Conservation (phyloP, 1,140 invertebrate species). For the Eumaeus atala region DNA sequence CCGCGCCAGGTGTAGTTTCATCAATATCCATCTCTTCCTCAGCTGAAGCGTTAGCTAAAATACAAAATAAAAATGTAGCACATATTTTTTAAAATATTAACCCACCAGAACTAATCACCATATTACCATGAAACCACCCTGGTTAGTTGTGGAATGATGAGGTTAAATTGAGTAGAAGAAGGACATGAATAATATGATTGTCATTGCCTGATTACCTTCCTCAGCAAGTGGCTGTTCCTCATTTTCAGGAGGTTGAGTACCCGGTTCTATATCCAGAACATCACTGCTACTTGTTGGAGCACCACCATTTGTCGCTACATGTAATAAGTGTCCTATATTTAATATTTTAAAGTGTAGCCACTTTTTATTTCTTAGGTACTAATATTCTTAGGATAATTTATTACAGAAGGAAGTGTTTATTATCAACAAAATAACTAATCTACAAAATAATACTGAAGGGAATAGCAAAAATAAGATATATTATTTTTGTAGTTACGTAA, state of each 20-base stretch:
- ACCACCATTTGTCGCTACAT: slow-evolving; percentile 52
- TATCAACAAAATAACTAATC: too few relatives aligned
- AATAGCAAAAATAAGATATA: too few relatives aligned
- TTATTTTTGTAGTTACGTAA: neutral
- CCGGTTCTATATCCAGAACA: slow-evolving; percentile 50
- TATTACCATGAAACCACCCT: neutral
- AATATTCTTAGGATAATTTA: neutral
- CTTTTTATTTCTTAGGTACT: neutral
- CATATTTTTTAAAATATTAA: neutral
- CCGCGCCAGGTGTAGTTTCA: slow-evolving; percentile 52
- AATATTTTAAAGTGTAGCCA: too few relatives aligned
- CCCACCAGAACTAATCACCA: neutral
- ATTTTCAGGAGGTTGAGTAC: slow-evolving; percentile 32
- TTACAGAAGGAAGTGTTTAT: neutral
- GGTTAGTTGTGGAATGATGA: neutral
- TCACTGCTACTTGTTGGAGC: slow-evolving; percentile 64
- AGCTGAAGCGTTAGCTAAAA: slow-evolving; percentile 44
- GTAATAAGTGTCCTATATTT: slow-evolving; percentile 22
- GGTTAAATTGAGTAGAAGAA: neutral
- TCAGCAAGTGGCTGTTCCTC: slow-evolving; percentile 41
- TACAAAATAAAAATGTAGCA: slow-evolving; percentile 11
- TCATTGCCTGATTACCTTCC: slow-evolving; percentile 36
- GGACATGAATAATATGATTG: neutral
- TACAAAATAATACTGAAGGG: too few relatives aligned
- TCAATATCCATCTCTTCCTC: slow-evolving; percentile 68